phyloP scores from a whole-genome alignment of 2,888 invertebrate genomes.

The Cryptocheilus praepositus region DNA sequence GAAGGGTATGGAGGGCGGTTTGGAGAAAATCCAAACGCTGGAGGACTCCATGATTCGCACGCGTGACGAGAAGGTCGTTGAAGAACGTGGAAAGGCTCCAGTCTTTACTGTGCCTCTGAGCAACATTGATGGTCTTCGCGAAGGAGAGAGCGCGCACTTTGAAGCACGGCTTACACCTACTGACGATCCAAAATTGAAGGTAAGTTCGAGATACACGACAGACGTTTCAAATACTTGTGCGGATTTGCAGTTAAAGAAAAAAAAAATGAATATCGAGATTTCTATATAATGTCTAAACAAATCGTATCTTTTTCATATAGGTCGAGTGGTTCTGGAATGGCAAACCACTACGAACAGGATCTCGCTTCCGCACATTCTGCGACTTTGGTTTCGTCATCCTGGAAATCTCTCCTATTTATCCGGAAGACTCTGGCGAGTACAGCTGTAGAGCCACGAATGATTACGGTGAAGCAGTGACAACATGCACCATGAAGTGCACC shows the following conservation, averaged over 20 bases:
- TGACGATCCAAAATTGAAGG: constrained; percentile 92
- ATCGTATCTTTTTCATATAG: constrained; percentile 66
- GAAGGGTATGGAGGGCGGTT: constrained; percentile 95
- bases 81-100: constrained; percentile 89
- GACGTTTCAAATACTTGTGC: too few relatives aligned
- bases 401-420: constrained; percentile 97
- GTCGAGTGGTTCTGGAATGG: constrained; percentile 98
- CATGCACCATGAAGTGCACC: constrained; percentile 91
- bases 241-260: too few relatives aligned
- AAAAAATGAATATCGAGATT: too few relatives aligned
- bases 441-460: constrained; percentile 92
- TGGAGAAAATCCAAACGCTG: constrained; percentile 93
- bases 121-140: constrained; percentile 90
- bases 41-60: constrained; percentile 91
- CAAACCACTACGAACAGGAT: constrained; percentile 90
- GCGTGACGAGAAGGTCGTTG: constrained; percentile 83
- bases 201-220: constrained; percentile 56
- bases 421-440: constrained; percentile 96
- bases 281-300: too few relatives aligned
- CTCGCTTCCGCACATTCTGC: constrained; percentile 96
- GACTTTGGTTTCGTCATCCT: constrained; percentile 98
- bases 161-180: constrained; percentile 92
- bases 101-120: constrained; percentile 92
- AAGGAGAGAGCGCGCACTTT: constrained; percentile 94
- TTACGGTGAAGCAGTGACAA: constrained; percentile 93